These are phyloP conservation scores for Battus philenor DNA, from an alignment of 1,140 invertebrate genomes.

Conservation along the genomic window DNA sequence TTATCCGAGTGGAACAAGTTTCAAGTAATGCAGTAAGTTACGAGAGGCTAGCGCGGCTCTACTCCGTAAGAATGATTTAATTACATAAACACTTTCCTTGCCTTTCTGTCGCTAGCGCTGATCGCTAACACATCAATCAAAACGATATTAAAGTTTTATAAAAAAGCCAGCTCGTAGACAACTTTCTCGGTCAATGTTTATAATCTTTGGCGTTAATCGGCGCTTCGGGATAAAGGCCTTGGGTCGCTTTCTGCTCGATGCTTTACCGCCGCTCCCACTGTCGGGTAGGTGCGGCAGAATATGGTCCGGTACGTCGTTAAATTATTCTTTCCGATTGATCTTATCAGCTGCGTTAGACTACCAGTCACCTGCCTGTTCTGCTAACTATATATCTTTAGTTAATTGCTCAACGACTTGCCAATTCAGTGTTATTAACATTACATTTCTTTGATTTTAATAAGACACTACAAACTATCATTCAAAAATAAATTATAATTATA, in stretches of 20 bases:
- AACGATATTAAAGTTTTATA: constrained; percentile 22
- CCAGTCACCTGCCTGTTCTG: too few relatives aligned
- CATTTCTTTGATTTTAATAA: too few relatives aligned
- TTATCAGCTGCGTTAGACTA: constrained; percentile 5
- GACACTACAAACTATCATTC: too few relatives aligned
- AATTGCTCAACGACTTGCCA: too few relatives aligned
- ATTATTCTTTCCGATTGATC: constrained; percentile 11
- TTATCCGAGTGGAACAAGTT: constrained; percentile 7
- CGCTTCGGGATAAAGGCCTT: constrained; percentile 23
- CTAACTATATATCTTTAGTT: too few relatives aligned
- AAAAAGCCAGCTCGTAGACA: constrained; percentile 40
- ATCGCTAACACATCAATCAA: constrained; percentile 36
- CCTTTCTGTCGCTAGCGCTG: constrained; percentile 39
- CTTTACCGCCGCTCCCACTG: constrained; percentile 4
- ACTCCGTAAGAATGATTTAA: constrained; percentile 27
- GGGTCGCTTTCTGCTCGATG: constrained; percentile 22
- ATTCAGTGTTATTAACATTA: too few relatives aligned
- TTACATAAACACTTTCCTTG: constrained; percentile 50
- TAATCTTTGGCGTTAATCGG: constrained; percentile 33
- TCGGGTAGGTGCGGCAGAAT: constrained; percentile 14
- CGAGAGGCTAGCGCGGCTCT: constrained; percentile 6
- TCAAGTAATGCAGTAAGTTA: constrained; percentile 12
- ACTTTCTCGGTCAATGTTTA: constrained; percentile 44
- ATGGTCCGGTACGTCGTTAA: constrained; percentile 1
- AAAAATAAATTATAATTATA: too few relatives aligned